Evolutionary conservation across 2,797 vertebrate genomes (phyloP).

Genomic region (Oophaga sylvatica): DNA sequence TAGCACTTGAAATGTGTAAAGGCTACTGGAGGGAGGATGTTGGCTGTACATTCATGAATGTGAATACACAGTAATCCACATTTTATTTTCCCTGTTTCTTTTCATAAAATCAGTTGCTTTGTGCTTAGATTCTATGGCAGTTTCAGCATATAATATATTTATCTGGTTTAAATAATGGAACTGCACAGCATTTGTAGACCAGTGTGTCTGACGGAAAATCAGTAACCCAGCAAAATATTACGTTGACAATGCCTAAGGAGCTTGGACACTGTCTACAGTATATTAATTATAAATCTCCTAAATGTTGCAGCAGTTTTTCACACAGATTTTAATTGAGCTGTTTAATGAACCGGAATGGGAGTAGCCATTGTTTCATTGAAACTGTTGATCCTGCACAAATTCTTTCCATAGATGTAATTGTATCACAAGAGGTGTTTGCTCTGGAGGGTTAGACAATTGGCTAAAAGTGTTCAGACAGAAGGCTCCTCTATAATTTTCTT

Average conservation of each 20-base stretch:
- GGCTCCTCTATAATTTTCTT: not conserved
- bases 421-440: slow-evolving; percentile 6
- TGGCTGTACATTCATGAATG: not conserved
- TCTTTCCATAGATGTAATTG: not conserved
- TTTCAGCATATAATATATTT: slow-evolving; percentile 41
- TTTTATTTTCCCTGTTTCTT: not conserved
- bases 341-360: slow-evolving; percentile 5
- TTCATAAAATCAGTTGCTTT: slow-evolving; percentile 14
- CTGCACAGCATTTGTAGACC: not conserved
- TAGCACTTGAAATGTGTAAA: not conserved
- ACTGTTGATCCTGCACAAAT: slow-evolving; percentile 18
- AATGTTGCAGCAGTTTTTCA: not conserved
- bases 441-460: not conserved
- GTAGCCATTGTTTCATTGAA: not conserved
- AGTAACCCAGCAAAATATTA: slow-evolving; percentile 13
- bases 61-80: not conserved
- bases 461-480: not conserved
- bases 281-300: not conserved
- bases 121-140: slow-evolving; percentile 15
- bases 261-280: slow-evolving; percentile 5
- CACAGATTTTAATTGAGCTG: not conserved
- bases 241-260: not conserved
- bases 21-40: not conserved
- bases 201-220: not conserved
- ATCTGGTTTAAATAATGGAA: slow-evolving; percentile 27